Conservation (phyloP, 2,888 invertebrate genomes). For the Pyrochroa serraticornis region DNA sequence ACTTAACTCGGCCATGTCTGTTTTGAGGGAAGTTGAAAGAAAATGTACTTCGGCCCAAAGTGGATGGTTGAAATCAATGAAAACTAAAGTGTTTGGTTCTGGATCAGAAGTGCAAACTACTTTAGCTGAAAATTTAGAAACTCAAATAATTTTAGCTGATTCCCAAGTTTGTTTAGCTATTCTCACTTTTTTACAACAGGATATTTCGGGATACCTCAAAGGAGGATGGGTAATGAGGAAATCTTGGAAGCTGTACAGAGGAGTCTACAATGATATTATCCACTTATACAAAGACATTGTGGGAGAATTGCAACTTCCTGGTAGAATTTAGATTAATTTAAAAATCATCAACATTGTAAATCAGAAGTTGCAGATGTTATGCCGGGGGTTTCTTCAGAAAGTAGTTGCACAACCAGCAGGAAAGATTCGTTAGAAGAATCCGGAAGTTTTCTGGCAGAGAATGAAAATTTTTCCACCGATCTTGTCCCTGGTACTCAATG, state of each 20-base stretch:
- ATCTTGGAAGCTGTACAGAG: constrained; percentile 73
- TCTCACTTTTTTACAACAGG: constrained; percentile 69
- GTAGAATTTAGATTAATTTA: constrained; percentile 1
- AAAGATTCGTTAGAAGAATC: background rate
- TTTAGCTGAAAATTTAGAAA: constrained; percentile 62
- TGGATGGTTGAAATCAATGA: constrained; percentile 65
- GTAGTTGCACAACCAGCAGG: background rate
- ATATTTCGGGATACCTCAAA: constrained; percentile 66
- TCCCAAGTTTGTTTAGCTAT: constrained; percentile 69
- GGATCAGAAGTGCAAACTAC: constrained; percentile 20
- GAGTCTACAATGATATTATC: constrained; percentile 55
- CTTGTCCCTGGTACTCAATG: constrained; percentile 1
- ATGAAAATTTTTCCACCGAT: no score
- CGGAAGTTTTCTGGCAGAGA: no score
- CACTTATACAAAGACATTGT: constrained; percentile 58
- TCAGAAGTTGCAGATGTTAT: background rate
- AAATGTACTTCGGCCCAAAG: constrained; percentile 61
- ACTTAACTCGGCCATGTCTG: constrained; percentile 62
- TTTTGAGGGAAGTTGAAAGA: constrained; percentile 66
- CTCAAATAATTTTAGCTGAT: constrained; percentile 71
- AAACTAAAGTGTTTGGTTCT: constrained; percentile 48
- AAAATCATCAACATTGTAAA: background rate
- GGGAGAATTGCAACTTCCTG: constrained; percentile 33
- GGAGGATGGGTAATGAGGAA: constrained; percentile 72
- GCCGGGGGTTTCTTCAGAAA: background rate